Conservation (phyloP, 2,113 vertebrate genomes). For the Pelodiscus sinensis region DNA sequence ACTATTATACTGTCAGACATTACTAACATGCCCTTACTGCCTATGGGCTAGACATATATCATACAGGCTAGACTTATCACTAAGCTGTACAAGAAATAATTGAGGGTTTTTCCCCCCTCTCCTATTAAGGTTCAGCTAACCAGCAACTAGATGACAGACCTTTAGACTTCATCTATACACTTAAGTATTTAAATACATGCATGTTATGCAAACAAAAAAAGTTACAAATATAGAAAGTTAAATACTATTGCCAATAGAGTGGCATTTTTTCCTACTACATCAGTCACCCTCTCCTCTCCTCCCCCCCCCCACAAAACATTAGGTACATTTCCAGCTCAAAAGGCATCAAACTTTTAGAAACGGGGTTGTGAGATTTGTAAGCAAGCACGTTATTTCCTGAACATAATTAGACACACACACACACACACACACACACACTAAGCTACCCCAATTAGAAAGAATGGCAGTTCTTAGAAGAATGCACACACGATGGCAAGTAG, state of each 20-base stretch:
- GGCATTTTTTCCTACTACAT: background rate
- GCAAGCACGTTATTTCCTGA: background rate
- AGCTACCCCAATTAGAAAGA: background rate
- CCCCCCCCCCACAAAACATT: background rate
- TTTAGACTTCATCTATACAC: background rate
- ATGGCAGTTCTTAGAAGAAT: background rate
- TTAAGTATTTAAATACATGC: background rate
- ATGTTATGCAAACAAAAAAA: background rate
- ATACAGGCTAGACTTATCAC: background rate
- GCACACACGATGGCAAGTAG: background rate
- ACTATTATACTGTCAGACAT: background rate
- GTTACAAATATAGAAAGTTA: background rate
- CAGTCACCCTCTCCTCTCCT: background rate
- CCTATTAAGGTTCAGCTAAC: background rate
- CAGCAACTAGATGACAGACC: background rate
- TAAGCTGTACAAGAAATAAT: accelerated
- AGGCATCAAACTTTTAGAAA: too few relatives aligned
- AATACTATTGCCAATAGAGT: background rate
- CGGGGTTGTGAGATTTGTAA: background rate
- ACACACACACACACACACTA: background rate
- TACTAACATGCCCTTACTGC: slow-evolving; percentile 19
- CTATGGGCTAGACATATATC: accelerated
- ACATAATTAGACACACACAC: background rate
- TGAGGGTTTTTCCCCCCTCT: background rate
- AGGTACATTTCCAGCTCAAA: background rate